Base-by-base conservation (phyloP, 2,113 vertebrate genomes). In the Cnemophilus loriae region DNA sequence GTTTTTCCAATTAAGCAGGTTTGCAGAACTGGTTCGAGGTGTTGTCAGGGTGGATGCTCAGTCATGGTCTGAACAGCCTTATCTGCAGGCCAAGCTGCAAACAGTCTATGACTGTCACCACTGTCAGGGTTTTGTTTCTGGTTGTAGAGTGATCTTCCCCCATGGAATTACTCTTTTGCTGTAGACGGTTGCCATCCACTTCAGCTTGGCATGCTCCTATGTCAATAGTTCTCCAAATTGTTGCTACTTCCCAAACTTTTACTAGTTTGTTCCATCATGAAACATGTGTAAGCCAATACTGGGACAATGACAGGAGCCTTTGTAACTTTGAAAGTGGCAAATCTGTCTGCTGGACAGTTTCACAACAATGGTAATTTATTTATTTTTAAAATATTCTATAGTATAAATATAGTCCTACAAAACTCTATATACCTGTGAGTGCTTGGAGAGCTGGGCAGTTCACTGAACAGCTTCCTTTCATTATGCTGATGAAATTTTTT, bases 141-240 rank as follows among this genome's bases (percentile, higher is more conserved):
- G 10, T 16, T 52, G 37, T 55, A 11, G 59, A 67, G 6, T 52
- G 65, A 75, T 79, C 83, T 79, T 67, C 30, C 33, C 37, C n/a
- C 32, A 15, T 7, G 50, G 41, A 90, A 83, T 83, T 60, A 14
- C 10, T 67, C 2, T 5, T 60, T 44, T 79, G 7, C 61, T 79
- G 15, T 52, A 12, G 42, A 42, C 2, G 11, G 21, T 59, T 90
- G 57, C n/a, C 57, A 47, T 30, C 26, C 23, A 16, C 39, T 67
- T 87, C 33, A 82, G 7, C 65, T 55, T 0, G 0, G 32, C 57
- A 4, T 50, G 11, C 46, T n/a, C 7, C 28, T 49, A 13, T 59
- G 44, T 76, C 35, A 60, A 0, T 85, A 63, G 10, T 60, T 74
- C 55, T 74, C 52, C 52, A 74, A 67, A 63, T 4, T 65, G 18